Base-by-base conservation (phyloP, 2,888 invertebrate species). In the Nomada ferruginata region DNA sequence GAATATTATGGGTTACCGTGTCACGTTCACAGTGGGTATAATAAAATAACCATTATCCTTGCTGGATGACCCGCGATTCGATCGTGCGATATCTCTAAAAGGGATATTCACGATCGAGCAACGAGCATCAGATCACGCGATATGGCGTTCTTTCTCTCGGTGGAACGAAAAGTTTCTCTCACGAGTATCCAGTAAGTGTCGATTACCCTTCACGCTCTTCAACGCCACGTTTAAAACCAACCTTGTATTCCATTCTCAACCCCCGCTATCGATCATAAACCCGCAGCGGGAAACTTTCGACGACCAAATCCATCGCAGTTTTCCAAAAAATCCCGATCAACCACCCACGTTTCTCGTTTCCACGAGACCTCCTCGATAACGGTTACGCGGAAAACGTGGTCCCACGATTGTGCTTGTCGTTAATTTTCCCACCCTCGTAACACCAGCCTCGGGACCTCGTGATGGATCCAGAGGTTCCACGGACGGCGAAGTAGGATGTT, bases 161-260 rank as follows among this genome's bases (percentile, higher is more conserved):
- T n/a, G 18, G 59, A n/a, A 60, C 44, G 47, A 66, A 55, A 83
- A 77, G 68, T 76, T 81, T 78, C 79, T 87, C 88, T 83, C 88
- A 88, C 88, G 86, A 76, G 83, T 86, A 86, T 87, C 88, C 61
- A 68, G 69, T 87, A 80, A 75, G 55, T 50, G 70, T 47, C 63
- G 72, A 68, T 80, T 79, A 80, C 63, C 55, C 66, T 26, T n/a
- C 44, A 15, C 66, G 29, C 66, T 52, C 65, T 66, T 66, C 36
- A 57, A 23, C 82, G 70, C 61, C 75, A 20, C 63, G 66, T 44
- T 20, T 26, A 10, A n/a, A 29, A 23, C 50, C 59, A 13, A 4
- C 10, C 20, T 4, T 3, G 63, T 47, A 23, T 29, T 10, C 18
- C 55, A 15, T 18, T 23, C 50, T 15, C 36, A 47, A n/a, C 50